Evolutionary conservation across 2,888 invertebrate species (phyloP), one percentile per base, ranked within the genome.

Genomic region (Rambutsinella grinnellia): DNA sequence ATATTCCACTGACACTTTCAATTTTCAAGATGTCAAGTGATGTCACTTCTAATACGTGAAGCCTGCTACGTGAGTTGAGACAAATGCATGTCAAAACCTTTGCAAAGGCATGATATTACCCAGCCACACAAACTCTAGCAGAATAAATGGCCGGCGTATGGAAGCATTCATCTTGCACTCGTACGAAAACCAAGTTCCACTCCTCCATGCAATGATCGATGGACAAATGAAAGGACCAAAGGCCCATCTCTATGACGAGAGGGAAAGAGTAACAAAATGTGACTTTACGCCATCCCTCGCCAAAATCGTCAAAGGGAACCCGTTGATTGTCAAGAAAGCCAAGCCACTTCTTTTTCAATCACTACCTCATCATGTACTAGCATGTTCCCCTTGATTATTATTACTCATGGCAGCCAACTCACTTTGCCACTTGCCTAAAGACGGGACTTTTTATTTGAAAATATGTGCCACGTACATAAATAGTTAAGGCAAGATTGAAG

Each of bases 11-110:
- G 82, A 81, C 82, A 82, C 81, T 82, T 82, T 81, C 82, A 82
- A 82, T 82, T 81, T 82, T 76, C 75, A 77, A 82, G 76, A 79
- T 81, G 82, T 82, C 82, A 81, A 76, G 78, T 79, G 74, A 70
- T 81, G 80, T 81, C 82, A 80, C 63, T 71, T 74, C 69, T 67
- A 75, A 75, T 75, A 63, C 63, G 68, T 56, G 58, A 65, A 72
- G 65, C 46, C 47, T 57, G 36, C 36, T 75, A 68, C 68, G 68
- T 68, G 68, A 68, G 68, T 63, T 62, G 75, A 75, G 68, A 68
- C 75, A 75, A 68, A 75, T 75, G 62, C 68, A 63, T 54, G 75
- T 75, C 75, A 75, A 68, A 68, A 57, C 27, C 63, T 53, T 72
- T 57, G 27, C 57, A 36, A 13, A 51, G 72, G 19, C 58, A 65